Evolutionary conservation across 2,797 vertebrate genomes (phyloP), one percentile per base, ranked within the genome.

Genomic region (Fringilla coelebs): DNA sequence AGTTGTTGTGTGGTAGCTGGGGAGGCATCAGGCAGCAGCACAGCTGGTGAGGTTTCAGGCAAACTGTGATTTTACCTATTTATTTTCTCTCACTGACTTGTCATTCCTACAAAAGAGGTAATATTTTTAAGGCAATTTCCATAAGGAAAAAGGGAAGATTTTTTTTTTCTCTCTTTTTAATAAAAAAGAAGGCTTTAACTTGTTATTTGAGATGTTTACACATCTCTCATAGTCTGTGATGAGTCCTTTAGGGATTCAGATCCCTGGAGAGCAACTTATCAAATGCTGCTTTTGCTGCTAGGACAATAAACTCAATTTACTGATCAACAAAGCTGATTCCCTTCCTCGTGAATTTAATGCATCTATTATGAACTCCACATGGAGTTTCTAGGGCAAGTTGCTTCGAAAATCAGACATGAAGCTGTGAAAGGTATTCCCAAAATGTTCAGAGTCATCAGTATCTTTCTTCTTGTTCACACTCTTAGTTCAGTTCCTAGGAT

Each of bases 31-130:
- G 65, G 65, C 61, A 95, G 55, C 48, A 89, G 66, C 79, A 88
- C 82, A 96, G 85, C 76, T 92, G 89, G 82, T 62, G 72, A 91
- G 43, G 76, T 88, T 96, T 66, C 76, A 91, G 79, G 76, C 79
- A 97, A 95, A 73, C 85, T 93, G 72, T 91, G 82, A 96, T 84
- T 96, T 91, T 93, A 86, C 79, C 81, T 93, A 88, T 94, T 96
- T 96, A 68, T 94, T 93, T 80, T 54, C 45, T 80, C 54, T 88
- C 51, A 73, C 40, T 83, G 46, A 8, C 52, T 85, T 93, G 78
- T 89, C 85, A 93, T 48, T 80, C 36, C 29, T 36, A 58, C 62
- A 28, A 91, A 85, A 21, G 62, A 21, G 31, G 17, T 45, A 85
- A 84, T 85, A 90, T 81, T 93, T 95, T 93, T 19, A 92, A 85